Base-by-base conservation (phyloP, 2,888 invertebrate genomes). In the Belgica antarctica region DNA sequence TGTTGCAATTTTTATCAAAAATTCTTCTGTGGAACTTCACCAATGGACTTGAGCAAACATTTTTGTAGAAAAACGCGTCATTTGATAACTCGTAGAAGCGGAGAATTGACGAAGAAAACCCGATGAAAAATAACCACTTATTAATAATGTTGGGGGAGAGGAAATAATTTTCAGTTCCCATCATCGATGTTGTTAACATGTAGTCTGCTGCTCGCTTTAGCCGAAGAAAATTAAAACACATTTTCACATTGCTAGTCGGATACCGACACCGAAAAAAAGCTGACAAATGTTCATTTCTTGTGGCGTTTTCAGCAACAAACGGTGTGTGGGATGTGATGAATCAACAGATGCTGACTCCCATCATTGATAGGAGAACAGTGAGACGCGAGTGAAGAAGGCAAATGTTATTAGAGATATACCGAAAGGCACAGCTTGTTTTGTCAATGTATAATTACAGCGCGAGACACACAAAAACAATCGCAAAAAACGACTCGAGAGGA, bases 321-420 rank as follows among this genome's bases (percentile, higher is more conserved):
- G 52, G 22, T 52, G 52, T 52, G 22, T 22, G 7, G 52, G 22
- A 22, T 12, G 15, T 62, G 34, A 2, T 22, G 28, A 12, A n/a
- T 65, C 17, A 65, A 65, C 65, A 65, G 65, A 65, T 65, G 65
- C 19, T 28, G 7, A 47, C 47, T 65, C 65, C 17, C 65, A 65
- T 46, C 47, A 41, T 36, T 52, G 52, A 52, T 52, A 52, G 52
- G 12, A 31, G 34, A 5, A 8, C 34, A 12, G 12, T 8, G 12
- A 52, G 22, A 52, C 52, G 52, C 17, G 17, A 15, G 41, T 15
- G 10, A 41, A 41, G n/a, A 52, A 52, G 22, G 52, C 22, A 22
- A 52, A 17, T 52, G 17, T 3, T 52, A 52, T 52, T 52, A 52
- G 52, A 7, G 15, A 22, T 7, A 52, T 12, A 19, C 52, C 52